These are phyloP conservation scores for Lophius americanus DNA, from an alignment of 2,797 vertebrate species.

Conservation along the genomic window DNA sequence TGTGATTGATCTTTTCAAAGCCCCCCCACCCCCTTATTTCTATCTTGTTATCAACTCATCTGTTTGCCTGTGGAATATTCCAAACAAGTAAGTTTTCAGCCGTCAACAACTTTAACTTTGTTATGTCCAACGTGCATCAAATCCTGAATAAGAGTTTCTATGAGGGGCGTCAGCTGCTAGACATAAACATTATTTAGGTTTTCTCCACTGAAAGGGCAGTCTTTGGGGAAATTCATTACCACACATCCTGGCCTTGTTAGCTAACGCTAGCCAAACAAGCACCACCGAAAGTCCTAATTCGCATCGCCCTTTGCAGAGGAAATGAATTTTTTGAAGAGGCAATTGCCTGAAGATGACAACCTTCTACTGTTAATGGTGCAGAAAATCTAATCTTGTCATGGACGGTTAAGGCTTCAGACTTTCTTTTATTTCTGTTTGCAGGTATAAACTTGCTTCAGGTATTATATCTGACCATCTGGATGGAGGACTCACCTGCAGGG, in stretches of 20 bases:
- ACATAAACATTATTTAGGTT: too few relatives aligned
- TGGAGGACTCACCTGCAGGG: slow-evolving; percentile 75
- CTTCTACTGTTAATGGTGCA: slow-evolving; percentile 33
- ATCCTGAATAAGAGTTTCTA: too few relatives aligned
- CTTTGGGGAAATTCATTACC: background rate
- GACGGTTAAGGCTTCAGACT: slow-evolving; percentile 16
- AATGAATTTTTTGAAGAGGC: slow-evolving; percentile 26
- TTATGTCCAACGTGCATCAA: too few relatives aligned
- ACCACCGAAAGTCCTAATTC: slow-evolving; percentile 13
- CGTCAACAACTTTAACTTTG: too few relatives aligned
- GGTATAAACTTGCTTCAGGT: background rate
- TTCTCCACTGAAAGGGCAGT: too few relatives aligned
- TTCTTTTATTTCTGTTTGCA: background rate
- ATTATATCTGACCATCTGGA: background rate
- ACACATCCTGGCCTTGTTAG: background rate
- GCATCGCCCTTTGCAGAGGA: slow-evolving; percentile 36
- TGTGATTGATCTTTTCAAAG: too few relatives aligned
- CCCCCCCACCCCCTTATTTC: too few relatives aligned
- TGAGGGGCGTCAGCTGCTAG: too few relatives aligned
- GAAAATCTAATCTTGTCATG: slow-evolving; percentile 19
- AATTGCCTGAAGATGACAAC: slow-evolving; percentile 12
- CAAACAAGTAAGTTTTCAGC: too few relatives aligned
- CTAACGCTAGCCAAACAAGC: background rate
- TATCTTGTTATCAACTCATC: too few relatives aligned
- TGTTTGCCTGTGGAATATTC: too few relatives aligned